Conservation (phyloP, 2,797 vertebrate species). For the Manis pentadactyla region DNA sequence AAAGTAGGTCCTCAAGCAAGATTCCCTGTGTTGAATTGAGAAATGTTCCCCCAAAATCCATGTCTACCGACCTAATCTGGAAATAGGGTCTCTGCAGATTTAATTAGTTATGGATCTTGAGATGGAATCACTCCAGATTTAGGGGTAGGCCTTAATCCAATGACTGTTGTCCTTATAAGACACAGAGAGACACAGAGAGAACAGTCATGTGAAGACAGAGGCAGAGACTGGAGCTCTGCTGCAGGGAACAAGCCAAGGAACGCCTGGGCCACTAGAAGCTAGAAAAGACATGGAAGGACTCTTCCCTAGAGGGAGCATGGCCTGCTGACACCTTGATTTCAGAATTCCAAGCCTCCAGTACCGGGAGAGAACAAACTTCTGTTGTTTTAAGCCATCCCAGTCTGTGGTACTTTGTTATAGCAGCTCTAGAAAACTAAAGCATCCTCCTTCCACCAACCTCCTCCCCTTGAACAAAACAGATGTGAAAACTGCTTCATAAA, state of each 20-base stretch:
- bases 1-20: neutral
- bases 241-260: neutral
- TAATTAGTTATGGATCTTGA: neutral
- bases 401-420: neutral
- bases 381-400: neutral
- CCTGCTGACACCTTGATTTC: too few species aligned
- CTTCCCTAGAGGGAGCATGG: neutral
- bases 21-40: neutral
- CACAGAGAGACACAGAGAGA: neutral
- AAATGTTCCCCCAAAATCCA: neutral
- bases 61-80: neutral
- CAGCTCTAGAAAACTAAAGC: neutral
- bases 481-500: neutral
- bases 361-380: neutral
- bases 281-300: neutral
- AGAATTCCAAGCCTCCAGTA: neutral
- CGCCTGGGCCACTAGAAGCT: neutral
- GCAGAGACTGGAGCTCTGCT: neutral
- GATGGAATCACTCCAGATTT: neutral
- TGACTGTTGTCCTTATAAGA: rapidly evolving
- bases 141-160: neutral
- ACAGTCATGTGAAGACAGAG: too few species aligned
- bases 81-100: neutral
- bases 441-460: neutral
- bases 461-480: neutral